Conservation (phyloP, 2,888 invertebrate species). For the Cosmopolites sordidus region DNA sequence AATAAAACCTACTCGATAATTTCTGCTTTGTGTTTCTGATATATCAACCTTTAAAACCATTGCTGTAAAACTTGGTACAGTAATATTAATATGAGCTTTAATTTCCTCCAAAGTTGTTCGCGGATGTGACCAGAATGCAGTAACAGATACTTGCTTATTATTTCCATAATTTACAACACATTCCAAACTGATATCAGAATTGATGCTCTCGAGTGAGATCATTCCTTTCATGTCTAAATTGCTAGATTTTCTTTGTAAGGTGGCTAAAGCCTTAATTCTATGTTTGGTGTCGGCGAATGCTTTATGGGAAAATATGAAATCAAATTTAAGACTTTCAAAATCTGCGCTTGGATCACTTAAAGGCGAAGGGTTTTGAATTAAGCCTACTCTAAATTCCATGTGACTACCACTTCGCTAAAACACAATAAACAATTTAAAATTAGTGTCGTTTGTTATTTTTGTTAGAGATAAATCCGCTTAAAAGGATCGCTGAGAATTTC, state of each 20-base stretch:
- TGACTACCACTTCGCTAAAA: constrained; percentile 66
- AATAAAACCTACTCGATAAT: constrained; percentile 67
- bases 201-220: constrained; percentile 52
- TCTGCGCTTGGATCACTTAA: constrained; percentile 48
- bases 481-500: not conserved
- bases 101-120: constrained; percentile 62
- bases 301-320: constrained; percentile 53
- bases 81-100: constrained; percentile 68
- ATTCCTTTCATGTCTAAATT: constrained; percentile 62
- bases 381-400: constrained; percentile 65
- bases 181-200: constrained; percentile 53
- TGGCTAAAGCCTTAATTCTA: constrained; percentile 57
- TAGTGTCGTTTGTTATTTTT: not conserved
- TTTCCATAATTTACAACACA: constrained; percentile 55
- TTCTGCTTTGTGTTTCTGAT: constrained; percentile 62
- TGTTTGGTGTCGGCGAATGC: constrained; percentile 53
- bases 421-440: constrained; percentile 20
- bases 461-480: not conserved
- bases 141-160: constrained; percentile 56
- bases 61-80: constrained; percentile 69
- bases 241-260: constrained; percentile 61
- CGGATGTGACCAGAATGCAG: constrained; percentile 60
- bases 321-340: constrained; percentile 58
- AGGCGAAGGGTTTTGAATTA: constrained; percentile 62
- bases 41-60: constrained; percentile 62